Base-by-base conservation (phyloP, 2,113 vertebrate genomes). In the Limanda limanda region DNA sequence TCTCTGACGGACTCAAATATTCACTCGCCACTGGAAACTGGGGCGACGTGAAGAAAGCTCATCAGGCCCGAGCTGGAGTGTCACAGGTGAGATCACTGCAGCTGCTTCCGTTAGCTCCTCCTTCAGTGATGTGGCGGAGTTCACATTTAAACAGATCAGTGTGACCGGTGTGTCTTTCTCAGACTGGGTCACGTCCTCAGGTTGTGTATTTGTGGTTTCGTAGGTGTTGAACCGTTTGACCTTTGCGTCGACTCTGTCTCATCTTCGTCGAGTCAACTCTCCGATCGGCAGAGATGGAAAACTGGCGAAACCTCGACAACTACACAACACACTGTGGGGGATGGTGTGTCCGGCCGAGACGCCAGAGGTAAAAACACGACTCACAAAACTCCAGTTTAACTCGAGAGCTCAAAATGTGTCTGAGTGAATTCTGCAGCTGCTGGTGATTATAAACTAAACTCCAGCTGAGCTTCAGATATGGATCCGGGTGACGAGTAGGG, bases 341-440 rank as follows among this genome's bases (percentile, higher is more conserved):
- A 99, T 99, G 98, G 96, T 99, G 84, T 99, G 98, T 83, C 98
- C 98, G 20, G 98, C 98, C 1, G 98, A 99, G 94, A 99, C 98
- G 0, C 98, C 98, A 2, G 98, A 99, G 97, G 98, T 99, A 94
- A 48, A 18, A 18, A 27, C n/a, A 12, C 20, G 58, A 57, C 7
- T 13, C 17, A 60, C 58, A 35, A 35, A 15, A 10, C 9, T 37
- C 35, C 35, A 37, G 35, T 37, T 37, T 31, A 31, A 31, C 31
- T 31, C 31, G 31, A 31, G 31, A 31, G 31, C 5, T 31, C 5
- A 7, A 7, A 31, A 31, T 31, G 31, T 5, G 31, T 5, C 31
- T 31, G 6, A 31, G 31, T 31, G 5, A 7, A 31, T 31, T 6
- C 5, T 31, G 31, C 31, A 31, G 31, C 1, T 31, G 31, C 31